Conservation (phyloP, 2,888 invertebrate species). For the Zaprionus lineosus region DNA sequence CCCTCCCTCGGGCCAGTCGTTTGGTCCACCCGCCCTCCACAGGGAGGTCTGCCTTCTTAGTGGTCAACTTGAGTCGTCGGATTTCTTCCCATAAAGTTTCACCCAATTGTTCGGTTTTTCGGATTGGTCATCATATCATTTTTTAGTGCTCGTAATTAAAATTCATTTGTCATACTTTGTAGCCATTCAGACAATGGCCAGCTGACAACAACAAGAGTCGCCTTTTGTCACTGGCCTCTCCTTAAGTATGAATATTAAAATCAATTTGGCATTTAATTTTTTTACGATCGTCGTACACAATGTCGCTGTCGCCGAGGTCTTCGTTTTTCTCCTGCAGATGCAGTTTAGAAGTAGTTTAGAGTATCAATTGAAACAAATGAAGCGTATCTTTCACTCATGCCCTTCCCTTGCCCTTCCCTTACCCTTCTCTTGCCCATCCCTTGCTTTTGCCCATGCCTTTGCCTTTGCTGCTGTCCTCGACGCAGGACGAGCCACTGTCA, state of each 20-base stretch:
- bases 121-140: slow-evolving; percentile 23
- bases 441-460: slow-evolving; percentile 15
- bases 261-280: slow-evolving; percentile 65
- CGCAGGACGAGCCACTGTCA: slow-evolving; percentile 31
- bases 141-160: slow-evolving; percentile 67
- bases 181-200: slow-evolving; percentile 44
- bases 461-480: not conserved
- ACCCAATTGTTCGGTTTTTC: slow-evolving; percentile 50
- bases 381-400: slow-evolving; percentile 24
- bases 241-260: slow-evolving; percentile 57
- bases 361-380: slow-evolving; percentile 45
- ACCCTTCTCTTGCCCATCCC: slow-evolving; percentile 11
- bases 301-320: slow-evolving; percentile 38
- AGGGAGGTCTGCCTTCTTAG: no score
- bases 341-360: slow-evolving; percentile 17
- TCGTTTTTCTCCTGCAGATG: not conserved
- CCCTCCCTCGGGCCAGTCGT: no score
- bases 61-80: slow-evolving; percentile 48
- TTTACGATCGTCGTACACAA: slow-evolving; percentile 35
- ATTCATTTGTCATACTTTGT: slow-evolving; percentile 75
- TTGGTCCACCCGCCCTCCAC: no score
- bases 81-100: slow-evolving; percentile 51
- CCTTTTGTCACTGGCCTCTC: slow-evolving; percentile 16
- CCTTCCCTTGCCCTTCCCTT: slow-evolving; percentile 8
- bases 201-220: no score